phyloP scores from a whole-genome alignment of 2,797 vertebrate species.

The Semotilus atromaculatus region DNA sequence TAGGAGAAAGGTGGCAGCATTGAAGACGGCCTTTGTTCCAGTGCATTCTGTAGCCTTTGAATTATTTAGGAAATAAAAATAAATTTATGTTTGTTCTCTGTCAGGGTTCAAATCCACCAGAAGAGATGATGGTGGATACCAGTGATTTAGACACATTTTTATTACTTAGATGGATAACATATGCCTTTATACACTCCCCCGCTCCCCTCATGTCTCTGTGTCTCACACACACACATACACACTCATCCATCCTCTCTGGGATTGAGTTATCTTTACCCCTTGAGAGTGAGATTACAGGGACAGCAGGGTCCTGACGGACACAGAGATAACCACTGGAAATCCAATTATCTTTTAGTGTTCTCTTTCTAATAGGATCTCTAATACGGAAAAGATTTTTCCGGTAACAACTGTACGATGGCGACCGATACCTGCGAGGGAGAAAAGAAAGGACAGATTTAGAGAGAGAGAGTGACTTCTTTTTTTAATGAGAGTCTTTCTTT shows the following conservation, averaged over 20 bases:
- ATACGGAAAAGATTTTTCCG: slow-evolving; percentile 94
- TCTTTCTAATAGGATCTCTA: slow-evolving; percentile 99
- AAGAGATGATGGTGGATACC: slow-evolving; percentile 87
- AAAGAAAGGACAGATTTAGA: slow-evolving; percentile 60
- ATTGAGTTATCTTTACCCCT: slow-evolving; percentile 97
- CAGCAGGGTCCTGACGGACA: slow-evolving; percentile 93
- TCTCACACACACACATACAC: slow-evolving; percentile 24
- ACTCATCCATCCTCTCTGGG: slow-evolving; percentile 67
- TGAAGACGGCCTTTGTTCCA: slow-evolving; percentile 6
- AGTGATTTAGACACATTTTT: slow-evolving; percentile 88
- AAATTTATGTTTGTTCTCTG: slow-evolving; percentile 92
- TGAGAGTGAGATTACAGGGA: slow-evolving; percentile 97
- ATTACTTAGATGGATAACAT: slow-evolving; percentile 91
- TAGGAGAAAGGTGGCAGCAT: slow-evolving; percentile 18
- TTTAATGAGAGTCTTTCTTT: slow-evolving; percentile 80
- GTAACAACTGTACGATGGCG: slow-evolving; percentile 82
- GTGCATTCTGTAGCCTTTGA: slow-evolving; percentile 69
- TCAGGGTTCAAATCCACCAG: slow-evolving; percentile 90
- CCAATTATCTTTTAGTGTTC: slow-evolving; percentile 99
- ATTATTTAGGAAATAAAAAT: slow-evolving; percentile 92
- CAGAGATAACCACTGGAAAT: slow-evolving; percentile 99
- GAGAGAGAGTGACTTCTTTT: slow-evolving; percentile 73
- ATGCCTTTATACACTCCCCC: slow-evolving; percentile 74
- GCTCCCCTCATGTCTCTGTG: not conserved
- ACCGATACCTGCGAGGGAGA: slow-evolving; percentile 77